phyloP scores from a whole-genome alignment of 2,113 vertebrate species.

The Emberiza fucata region DNA sequence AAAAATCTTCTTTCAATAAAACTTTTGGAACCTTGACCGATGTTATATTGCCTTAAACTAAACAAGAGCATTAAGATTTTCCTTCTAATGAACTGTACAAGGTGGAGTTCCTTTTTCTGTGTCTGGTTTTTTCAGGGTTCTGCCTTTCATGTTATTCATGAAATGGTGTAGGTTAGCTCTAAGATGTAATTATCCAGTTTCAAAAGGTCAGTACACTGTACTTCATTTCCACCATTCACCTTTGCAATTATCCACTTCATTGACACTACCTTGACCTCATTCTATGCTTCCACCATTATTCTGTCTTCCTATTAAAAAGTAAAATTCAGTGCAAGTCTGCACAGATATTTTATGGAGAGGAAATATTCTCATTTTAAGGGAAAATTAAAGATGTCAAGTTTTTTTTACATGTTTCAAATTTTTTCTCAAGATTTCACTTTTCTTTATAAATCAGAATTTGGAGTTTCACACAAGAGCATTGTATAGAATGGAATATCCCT shows the following conservation, averaged over 20 bases:
- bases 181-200: neutral
- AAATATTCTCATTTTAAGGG: neutral
- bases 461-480: neutral
- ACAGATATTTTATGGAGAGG: neutral
- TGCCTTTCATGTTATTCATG: neutral
- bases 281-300: neutral
- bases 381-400: neutral
- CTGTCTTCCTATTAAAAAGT: neutral
- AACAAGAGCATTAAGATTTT: neutral
- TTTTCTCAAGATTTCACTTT: neutral
- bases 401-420: neutral
- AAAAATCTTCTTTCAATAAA: neutral
- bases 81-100: neutral
- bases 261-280: neutral
- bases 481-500: neutral
- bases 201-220: neutral
- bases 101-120: neutral
- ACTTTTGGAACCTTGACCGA: neutral
- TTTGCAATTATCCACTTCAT: neutral
- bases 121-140: neutral
- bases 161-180: neutral
- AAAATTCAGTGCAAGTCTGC: neutral
- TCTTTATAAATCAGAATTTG: neutral
- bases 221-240: neutral
- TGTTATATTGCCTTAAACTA: neutral